phyloP scores from a whole-genome alignment of 2,113 vertebrate species.

The Grus americana region DNA sequence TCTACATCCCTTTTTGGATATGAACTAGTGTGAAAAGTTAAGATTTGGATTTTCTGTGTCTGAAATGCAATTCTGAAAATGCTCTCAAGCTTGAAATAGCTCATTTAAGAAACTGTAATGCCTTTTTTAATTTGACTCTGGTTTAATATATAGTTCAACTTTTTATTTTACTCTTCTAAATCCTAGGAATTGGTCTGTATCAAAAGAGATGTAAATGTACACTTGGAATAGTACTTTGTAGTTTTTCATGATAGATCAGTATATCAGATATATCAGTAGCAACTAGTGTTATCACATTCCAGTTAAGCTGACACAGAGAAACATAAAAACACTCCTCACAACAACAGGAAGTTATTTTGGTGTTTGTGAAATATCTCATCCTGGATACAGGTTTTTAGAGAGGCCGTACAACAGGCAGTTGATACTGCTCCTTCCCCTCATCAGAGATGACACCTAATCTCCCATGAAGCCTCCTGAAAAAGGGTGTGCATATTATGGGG shows the following conservation, averaged over 20 bases:
- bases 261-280: neutral
- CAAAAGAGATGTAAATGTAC: neutral
- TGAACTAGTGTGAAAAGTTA: neutral
- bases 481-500: neutral
- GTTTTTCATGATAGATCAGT: neutral
- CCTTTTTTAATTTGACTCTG: neutral
- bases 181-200: neutral
- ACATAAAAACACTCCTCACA: neutral
- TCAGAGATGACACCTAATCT: neutral
- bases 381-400: neutral
- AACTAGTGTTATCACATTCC: neutral
- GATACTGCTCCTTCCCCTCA: neutral
- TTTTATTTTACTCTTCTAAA: conserved; percentile 2
- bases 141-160: neutral
- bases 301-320: neutral
- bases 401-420: neutral
- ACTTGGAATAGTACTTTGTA: neutral
- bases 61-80: neutral
- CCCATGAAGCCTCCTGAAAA: neutral
- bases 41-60: neutral
- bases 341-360: neutral
- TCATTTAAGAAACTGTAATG: neutral
- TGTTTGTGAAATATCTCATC: neutral
- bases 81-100: neutral
- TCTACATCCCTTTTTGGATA: neutral